These are phyloP conservation scores for Cynaeus angustus DNA, from an alignment of 2,888 invertebrate species.

Conservation along the genomic window DNA sequence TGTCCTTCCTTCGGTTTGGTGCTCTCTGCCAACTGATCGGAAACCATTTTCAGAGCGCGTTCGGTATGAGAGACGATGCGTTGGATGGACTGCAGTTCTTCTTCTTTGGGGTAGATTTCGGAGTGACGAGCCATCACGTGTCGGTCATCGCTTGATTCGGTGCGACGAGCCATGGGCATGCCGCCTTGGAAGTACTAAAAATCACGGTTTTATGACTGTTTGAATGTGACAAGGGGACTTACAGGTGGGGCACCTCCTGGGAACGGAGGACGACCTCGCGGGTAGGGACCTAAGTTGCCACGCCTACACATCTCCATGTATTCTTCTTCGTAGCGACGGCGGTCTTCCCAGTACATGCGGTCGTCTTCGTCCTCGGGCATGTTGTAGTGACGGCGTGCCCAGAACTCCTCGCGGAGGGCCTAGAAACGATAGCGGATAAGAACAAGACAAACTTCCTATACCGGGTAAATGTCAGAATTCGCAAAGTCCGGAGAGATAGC, in stretches of 20 bases:
- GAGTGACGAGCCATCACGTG: constrained; percentile 95
- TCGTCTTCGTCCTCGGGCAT: constrained; percentile 86
- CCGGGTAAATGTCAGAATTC: constrained; percentile 57
- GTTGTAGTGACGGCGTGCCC: constrained; percentile 79
- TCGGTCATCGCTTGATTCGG: constrained; percentile 96
- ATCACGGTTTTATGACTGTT: constrained; percentile 54
- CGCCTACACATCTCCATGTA: constrained; percentile 83
- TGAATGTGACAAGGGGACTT: constrained; percentile 54
- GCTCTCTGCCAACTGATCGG: constrained; percentile 88
- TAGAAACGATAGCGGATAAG: constrained; percentile 56
- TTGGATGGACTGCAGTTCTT: constrained; percentile 91
- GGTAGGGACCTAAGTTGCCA: constrained; percentile 76
- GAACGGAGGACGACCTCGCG: constrained; percentile 69
- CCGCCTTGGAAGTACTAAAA: constrained; percentile 68
- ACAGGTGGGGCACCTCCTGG: constrained; percentile 71
- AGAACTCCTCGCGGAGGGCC: constrained; percentile 80
- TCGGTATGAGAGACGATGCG: constrained; percentile 95
- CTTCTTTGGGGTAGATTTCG: constrained; percentile 94
- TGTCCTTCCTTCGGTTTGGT: constrained; percentile 67
- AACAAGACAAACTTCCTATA: too few species aligned
- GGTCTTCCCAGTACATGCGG: constrained; percentile 91
- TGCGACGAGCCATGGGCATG: constrained; percentile 81
- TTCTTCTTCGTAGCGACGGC: constrained; percentile 83
- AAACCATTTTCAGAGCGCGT: constrained; percentile 93
- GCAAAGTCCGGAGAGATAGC: constrained; percentile 55